A percentile compares a stretch with the other conserved stretches of the same genome.
Conservation (phyloP, 2,888 invertebrate species). For the Mesopsocus fuscifrons region DNA sequence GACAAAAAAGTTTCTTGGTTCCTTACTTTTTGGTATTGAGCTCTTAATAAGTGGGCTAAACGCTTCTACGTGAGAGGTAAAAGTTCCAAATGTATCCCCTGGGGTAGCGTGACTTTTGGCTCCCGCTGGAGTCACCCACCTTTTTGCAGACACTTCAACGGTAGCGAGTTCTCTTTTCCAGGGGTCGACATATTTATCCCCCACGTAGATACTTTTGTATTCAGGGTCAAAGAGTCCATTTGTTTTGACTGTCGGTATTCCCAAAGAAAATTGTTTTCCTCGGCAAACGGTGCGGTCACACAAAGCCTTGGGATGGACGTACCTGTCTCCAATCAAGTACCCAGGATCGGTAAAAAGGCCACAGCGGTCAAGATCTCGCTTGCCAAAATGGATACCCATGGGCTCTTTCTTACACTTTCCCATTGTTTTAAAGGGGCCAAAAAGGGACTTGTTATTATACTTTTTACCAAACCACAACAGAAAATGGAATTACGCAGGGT, state of each 20-base stretch:
- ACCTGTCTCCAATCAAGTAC: background rate
- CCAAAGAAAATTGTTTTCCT: background rate
- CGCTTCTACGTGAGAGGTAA: slow-evolving; percentile 13
- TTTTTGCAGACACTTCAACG: background rate
- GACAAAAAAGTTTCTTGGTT: slow-evolving; percentile 21
- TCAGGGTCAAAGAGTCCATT: slow-evolving; percentile 1
- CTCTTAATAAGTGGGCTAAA: slow-evolving; percentile 16
- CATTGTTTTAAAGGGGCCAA: too few species aligned
- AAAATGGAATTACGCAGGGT: too few species aligned
- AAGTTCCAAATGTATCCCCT: slow-evolving; percentile 6
- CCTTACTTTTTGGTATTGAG: background rate
- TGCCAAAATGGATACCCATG: background rate
- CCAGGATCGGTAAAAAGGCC: slow-evolving; percentile 2
- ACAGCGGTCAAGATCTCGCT: slow-evolving; percentile 1
- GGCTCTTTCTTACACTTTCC: too few species aligned
- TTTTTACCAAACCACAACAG: too few species aligned
- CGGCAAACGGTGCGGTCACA: background rate
- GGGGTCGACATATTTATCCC: background rate
- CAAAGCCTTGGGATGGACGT: background rate
- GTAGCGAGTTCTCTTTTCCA: background rate
- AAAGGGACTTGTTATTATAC: too few species aligned
- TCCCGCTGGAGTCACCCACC: background rate
- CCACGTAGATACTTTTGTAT: background rate
- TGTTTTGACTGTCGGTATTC: background rate
- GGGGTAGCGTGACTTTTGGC: slow-evolving; percentile 2